Evolutionary conservation across 2,113 vertebrate species (phyloP), one percentile per base, ranked within the genome.

Genomic region (Panthera uncia): DNA sequence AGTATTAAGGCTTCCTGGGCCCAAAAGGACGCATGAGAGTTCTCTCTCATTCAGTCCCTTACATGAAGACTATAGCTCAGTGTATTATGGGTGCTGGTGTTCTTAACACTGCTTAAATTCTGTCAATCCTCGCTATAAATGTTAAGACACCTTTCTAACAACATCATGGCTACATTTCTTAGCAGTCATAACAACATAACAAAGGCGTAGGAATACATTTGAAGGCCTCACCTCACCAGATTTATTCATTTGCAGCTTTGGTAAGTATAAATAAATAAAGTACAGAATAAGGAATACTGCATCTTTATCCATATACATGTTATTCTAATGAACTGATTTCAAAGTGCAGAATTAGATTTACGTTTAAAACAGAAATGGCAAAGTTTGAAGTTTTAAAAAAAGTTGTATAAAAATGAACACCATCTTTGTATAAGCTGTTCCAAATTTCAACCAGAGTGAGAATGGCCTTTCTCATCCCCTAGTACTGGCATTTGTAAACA

Each of bases 281-380:
- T 52, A 98, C 73, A 98, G 94, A 98, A 94, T 97, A 98, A 98
- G 95, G 98, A 98, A 98, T 98, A 99, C 98, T 98, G 98, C 98
- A 98, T 98, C 98, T 98, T 98, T 98, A 94, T 89, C 91, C 71
- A 78, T 94, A 97, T 80, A 94, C 93, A 98, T 95, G 97, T 88
- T 85, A 91, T 87, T 98, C 94, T 88, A 96, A 97, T 61, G 84
- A 97, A 92, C 93, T 96, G 88, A 94, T 98, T 98, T 98, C 98
- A 98, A 94, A 98, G 90, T 97, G 97, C 92, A 98, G 97, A 97
- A 97, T 98, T 89, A 33, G 97, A 98, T 68, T 96, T 90, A 96
- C 82, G 88, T 86, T 97, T 85, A 88, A 98, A 96, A 98, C 96
- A 98, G 73, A 97, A 97, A 95, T 12, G 63, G 95, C 73, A 76